A percentile compares a stretch with the other conserved stretches of the same genome.
Conservation (phyloP, 2,888 invertebrate species). For the Xanthia icteritia region DNA sequence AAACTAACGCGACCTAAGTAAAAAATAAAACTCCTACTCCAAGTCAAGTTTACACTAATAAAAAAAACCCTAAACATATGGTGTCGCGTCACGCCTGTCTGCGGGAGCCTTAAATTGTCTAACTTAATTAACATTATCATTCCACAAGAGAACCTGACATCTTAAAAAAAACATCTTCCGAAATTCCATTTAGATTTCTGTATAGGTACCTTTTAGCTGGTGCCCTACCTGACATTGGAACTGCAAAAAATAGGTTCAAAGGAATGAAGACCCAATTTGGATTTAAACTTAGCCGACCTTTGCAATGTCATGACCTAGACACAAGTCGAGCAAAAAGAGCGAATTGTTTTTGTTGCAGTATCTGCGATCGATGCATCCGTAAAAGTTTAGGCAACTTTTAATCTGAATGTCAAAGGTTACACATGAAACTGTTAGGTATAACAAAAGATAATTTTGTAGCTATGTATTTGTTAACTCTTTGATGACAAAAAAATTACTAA, state of each 20-base stretch:
- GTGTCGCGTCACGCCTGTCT: too few relatives aligned
- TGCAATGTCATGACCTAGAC: constrained; percentile 80
- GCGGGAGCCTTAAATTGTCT: background rate
- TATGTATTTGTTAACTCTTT: background rate
- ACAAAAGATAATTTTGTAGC: background rate
- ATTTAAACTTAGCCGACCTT: constrained; percentile 73
- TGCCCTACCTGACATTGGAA: constrained; percentile 52
- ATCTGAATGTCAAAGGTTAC: constrained; percentile 20
- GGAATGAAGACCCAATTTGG: constrained; percentile 71
- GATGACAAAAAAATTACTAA: background rate
- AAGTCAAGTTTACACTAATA: background rate
- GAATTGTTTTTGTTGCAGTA: constrained; percentile 46
- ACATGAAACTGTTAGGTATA: constrained; percentile 7
- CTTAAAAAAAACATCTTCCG: constrained; percentile 5
- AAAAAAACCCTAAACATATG: too few relatives aligned
- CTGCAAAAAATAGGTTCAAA: constrained; percentile 65
- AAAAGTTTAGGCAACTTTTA: constrained; percentile 28
- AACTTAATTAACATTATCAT: constrained; percentile 19
- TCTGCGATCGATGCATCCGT: constrained; percentile 23
- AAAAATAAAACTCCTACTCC: too few relatives aligned
- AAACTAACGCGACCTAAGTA: background rate
- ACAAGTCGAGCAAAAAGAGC: constrained; percentile 63
- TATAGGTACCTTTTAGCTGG: constrained; percentile 9
- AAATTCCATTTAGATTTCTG: constrained; percentile 35
- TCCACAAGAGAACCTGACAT: background rate